phyloP scores from a whole-genome alignment of 1,140 invertebrate genomes.

The Ectropis grisescens region DNA sequence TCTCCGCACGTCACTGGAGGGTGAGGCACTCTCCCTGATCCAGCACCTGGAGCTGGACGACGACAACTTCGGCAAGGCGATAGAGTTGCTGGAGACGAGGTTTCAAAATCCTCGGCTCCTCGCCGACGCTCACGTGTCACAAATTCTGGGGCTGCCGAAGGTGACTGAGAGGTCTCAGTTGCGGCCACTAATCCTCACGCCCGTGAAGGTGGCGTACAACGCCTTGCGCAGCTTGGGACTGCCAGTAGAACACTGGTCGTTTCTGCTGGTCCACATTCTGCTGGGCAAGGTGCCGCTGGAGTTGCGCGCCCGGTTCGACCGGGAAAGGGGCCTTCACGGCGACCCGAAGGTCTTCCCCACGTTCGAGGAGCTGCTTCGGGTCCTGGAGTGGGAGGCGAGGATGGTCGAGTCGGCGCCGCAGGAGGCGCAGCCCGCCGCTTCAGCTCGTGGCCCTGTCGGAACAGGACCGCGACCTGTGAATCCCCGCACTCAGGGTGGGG shows the following conservation, averaged over 20 bases:
- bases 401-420: not conserved
- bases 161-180: not conserved
- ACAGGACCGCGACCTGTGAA: too few species aligned
- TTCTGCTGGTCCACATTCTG: not conserved
- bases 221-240: not conserved
- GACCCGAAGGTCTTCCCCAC: not conserved
- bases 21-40: not conserved
- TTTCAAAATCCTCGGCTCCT: not conserved
- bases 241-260: not conserved
- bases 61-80: not conserved
- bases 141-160: not conserved
- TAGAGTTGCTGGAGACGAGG: not conserved
- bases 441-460: too few species aligned
- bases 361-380: not conserved
- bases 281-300: not conserved
- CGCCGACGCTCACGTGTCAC: not conserved
- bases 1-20: not conserved
- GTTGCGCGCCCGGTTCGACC: not conserved
- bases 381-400: too few species aligned
- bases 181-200: not conserved
- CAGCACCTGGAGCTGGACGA: not conserved
- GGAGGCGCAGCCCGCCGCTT: too few species aligned
- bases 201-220: not conserved
- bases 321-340: not conserved
- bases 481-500: too few species aligned